phyloP scores from a whole-genome alignment of 2,113 vertebrate species.

The Spizaetus ornatus region DNA sequence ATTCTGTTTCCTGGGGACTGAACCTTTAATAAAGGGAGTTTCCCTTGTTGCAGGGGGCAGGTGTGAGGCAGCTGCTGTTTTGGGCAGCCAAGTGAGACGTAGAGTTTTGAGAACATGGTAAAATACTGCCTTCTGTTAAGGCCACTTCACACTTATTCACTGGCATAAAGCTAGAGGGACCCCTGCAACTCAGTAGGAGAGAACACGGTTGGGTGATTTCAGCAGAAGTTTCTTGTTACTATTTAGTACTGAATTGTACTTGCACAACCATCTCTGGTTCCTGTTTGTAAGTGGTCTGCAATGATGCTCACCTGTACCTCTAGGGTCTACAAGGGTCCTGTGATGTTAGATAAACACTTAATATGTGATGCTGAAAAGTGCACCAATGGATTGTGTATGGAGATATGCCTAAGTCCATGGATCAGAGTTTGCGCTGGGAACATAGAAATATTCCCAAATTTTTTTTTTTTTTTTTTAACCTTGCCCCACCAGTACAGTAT shows the following conservation, averaged over 20 bases:
- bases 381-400: not conserved
- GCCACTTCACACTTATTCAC: not conserved
- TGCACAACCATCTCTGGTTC: not conserved
- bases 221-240: not conserved
- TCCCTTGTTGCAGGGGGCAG: constrained; percentile 6
- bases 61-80: constrained; percentile 9
- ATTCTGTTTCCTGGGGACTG: constrained; percentile 29
- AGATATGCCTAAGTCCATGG: too few relatives aligned
- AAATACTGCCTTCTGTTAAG: not conserved
- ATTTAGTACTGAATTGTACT: not conserved
- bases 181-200: not conserved
- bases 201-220: rapidly evolving
- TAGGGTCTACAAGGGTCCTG: not conserved
- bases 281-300: not conserved
- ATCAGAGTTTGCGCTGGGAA: not conserved
- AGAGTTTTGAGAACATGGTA: not conserved
- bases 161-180: not conserved
- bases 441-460: not conserved
- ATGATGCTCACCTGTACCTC: not conserved
- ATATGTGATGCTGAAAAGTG: not conserved
- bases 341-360: not conserved
- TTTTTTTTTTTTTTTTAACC: too few relatives aligned
- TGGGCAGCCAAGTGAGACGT: not conserved
- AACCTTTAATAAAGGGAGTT: constrained; percentile 33
- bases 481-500: not conserved